Base-by-base conservation (phyloP, 2,888 invertebrate genomes). In the Kryphioiulus occultus region DNA sequence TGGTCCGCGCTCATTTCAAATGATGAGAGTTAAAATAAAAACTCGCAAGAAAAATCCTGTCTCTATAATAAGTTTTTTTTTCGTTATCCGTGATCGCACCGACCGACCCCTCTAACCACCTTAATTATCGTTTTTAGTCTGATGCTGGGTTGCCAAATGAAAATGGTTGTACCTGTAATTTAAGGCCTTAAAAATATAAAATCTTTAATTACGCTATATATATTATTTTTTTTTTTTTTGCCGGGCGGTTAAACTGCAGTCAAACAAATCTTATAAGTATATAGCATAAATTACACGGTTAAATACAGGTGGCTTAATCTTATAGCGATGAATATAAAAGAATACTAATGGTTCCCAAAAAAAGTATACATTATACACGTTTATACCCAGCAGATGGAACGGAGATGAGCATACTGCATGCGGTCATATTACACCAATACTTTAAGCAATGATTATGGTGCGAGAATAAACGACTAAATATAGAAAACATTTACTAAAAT, bases 151-250 rank as follows among this genome's bases (percentile, higher is more conserved):
- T 22, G 59, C 59, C 59, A 22, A n/a, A 59, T 22, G 59, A 22
- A 59, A 59, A 59, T 22, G 22, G 47, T 47, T 47, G 47, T n/a
- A n/a, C 59, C 59, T 59, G 22, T 59, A 59, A 59, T 59, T 59
- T 59, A 59, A 59, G 59, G 22, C 59, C 59, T 59, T 59, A 59
- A 22, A 59, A 59, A 59, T 59, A 59, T 59, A 59, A 59, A 59
- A 59, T 59, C n/a, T 59, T 59, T 59, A 59, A 59, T 59, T 59
- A 59, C 59, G 22, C 19, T 10, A 47, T 47, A 47, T 42, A 42
- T 42, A 42, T 42, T n/a, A 39, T 39, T 5, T 47, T 17, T 15
- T 47, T 47, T 19, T 12, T 47, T 47, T 47, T 47, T 47, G 47
- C 47, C n/a, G 5, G 22, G 59, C 59, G 59, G 59, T 59, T 59